Conservation (phyloP, 64 coral and sea anemone species). For the Montipora capricornis region DNA sequence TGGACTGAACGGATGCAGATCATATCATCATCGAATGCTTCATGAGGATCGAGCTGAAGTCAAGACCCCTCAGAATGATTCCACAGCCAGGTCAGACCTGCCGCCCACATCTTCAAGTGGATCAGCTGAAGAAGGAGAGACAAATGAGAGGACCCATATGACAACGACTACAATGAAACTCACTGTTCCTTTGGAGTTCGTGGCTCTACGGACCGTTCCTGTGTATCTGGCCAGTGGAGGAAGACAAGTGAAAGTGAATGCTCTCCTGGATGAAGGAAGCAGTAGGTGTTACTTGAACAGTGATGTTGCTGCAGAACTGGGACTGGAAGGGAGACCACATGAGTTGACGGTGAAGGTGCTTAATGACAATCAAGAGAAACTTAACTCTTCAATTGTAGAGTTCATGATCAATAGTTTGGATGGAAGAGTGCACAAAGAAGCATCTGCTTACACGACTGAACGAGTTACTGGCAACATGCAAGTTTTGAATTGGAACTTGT, state of each 20-base stretch:
- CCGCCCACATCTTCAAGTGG: background rate
- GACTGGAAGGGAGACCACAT: slow-evolving; percentile 26
- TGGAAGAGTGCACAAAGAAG: slow-evolving; percentile 39
- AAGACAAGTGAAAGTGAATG: slow-evolving; percentile 49
- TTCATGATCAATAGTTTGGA: slow-evolving; percentile 53
- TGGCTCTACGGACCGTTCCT: slow-evolving; percentile 54
- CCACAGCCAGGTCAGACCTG: background rate
- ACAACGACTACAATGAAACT: slow-evolving; percentile 8
- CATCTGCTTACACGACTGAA: slow-evolving; percentile 44
- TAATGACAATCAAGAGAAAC: slow-evolving; percentile 24
- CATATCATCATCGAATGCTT: slow-evolving; percentile 13
- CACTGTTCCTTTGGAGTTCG: background rate
- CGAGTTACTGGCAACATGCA: slow-evolving; percentile 68
- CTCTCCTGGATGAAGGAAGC: slow-evolving; percentile 43
- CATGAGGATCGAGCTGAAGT: slow-evolving; percentile 12
- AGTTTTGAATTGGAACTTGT: slow-evolving; percentile 55
- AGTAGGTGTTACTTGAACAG: slow-evolving; percentile 49
- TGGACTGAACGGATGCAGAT: slow-evolving; percentile 1
- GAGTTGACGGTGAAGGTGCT: slow-evolving; percentile 54
- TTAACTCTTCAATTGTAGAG: slow-evolving; percentile 34
- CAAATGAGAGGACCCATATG: slow-evolving; percentile 31
- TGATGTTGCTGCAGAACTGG: slow-evolving; percentile 37
- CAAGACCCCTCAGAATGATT: slow-evolving; percentile 1
- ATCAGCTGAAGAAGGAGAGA: slow-evolving; percentile 45
- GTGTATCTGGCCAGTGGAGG: slow-evolving; percentile 31